Conservation (phyloP, 1,140 invertebrate genomes). For the Drosophila sp. region DNA sequence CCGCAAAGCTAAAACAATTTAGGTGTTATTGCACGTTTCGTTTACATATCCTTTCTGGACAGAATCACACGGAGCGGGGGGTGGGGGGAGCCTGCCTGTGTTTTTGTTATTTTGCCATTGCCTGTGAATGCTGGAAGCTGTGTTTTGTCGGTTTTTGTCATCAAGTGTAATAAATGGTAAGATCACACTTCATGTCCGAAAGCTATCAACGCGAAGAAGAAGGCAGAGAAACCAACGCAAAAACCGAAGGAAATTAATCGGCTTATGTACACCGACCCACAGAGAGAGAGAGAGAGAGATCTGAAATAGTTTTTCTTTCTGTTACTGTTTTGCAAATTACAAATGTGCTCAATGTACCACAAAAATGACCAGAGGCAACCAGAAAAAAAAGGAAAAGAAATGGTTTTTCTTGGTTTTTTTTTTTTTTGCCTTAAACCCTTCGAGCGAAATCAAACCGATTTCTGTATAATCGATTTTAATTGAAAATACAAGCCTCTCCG, state of each 20-base stretch:
- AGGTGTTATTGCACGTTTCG: slow-evolving; percentile 61
- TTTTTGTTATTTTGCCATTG: slow-evolving; percentile 12
- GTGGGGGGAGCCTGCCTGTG: background rate
- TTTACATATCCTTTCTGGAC: slow-evolving; percentile 39
- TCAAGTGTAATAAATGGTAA: slow-evolving; percentile 48
- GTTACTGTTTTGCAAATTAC: slow-evolving; percentile 8
- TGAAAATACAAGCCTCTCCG: slow-evolving; percentile 34
- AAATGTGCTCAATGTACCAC: slow-evolving; percentile 25
- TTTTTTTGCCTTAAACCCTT: slow-evolving; percentile 4
- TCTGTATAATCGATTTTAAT: slow-evolving; percentile 41
- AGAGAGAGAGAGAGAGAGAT: slow-evolving; percentile 35
- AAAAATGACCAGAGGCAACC: slow-evolving; percentile 1
- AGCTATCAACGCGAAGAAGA: slow-evolving; percentile 4
- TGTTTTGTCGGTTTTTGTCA: slow-evolving; percentile 41
- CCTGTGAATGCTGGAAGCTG: slow-evolving; percentile 4
- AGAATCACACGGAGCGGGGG: background rate
- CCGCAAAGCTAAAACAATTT: slow-evolving; percentile 50
- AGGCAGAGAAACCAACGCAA: slow-evolving; percentile 24
- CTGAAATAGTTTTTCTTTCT: slow-evolving; percentile 53
- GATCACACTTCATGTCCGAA: slow-evolving; percentile 39
- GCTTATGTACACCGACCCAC: slow-evolving; percentile 33
- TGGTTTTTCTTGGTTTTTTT: background rate
- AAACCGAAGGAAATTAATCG: slow-evolving; percentile 47
- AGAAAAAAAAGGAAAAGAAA: background rate
- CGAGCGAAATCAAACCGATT: slow-evolving; percentile 11